phyloP scores from a whole-genome alignment of 2,888 invertebrate genomes.

The Ceraclea dissimilis region DNA sequence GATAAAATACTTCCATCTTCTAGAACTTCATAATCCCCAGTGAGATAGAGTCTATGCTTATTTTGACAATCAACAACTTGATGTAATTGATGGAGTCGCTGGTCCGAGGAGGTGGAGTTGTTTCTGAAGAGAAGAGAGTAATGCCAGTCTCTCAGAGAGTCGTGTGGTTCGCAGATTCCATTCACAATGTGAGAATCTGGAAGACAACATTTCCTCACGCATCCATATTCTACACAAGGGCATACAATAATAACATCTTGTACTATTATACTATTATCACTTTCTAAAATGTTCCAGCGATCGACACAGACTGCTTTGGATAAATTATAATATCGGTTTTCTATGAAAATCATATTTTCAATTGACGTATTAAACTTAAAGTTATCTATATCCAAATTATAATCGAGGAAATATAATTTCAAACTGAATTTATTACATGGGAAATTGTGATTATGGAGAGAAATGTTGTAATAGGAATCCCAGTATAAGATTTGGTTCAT shows the following conservation, averaged over 20 bases:
- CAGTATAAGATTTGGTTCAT: neutral
- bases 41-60: neutral
- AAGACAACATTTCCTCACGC: conserved; percentile 3
- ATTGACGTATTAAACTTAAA: too few relatives aligned
- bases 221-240: neutral
- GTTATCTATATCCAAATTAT: too few relatives aligned
- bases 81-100: too few relatives aligned
- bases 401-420: too few relatives aligned
- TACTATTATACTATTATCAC: too few relatives aligned
- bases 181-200: neutral
- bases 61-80: neutral
- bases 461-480: neutral
- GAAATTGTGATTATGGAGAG: neutral
- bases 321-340: too few relatives aligned
- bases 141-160: neutral
- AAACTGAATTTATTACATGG: neutral
- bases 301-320: too few relatives aligned
- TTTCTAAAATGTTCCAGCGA: too few relatives aligned
- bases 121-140: too few relatives aligned
- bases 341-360: too few relatives aligned
- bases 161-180: neutral
- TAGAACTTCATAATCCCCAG: neutral
- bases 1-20: neutral
- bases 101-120: too few relatives aligned
- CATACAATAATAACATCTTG: too few relatives aligned